Evolutionary conservation across 2,113 vertebrate genomes (phyloP), one percentile per base, ranked within the genome.

Genomic region (Morone chrysops): DNA sequence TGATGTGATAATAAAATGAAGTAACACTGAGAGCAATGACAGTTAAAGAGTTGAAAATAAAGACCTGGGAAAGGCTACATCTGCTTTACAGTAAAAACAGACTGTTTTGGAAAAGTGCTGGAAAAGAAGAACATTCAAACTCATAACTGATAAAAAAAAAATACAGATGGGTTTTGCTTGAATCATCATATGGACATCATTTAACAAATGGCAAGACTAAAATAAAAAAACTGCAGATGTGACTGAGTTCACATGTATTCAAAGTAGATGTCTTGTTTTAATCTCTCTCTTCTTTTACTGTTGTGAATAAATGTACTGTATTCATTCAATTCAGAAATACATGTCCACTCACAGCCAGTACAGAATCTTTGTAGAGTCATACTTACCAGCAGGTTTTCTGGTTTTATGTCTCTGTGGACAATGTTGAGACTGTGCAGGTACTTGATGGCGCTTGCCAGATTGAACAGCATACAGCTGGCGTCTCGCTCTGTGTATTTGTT

Each of bases 341-440:
- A 31, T 31, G 31, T 63, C 1, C 8, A 20, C 48, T 50, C 40
- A 56, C 20, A 22, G 56, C 6, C 40, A 41, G 12, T 20, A 13
- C 0, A 71, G 8, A 60, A 5, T 22, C 9, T 47, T 43, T 67
- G 8, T 47, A 56, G 17, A 41, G 5, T 38, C 20, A 36, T 4
- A 93, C 96, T 96, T 93, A 99, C 98, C 97, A 99, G 90, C 74
- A 99, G 95, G 87, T 99, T 99, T 90, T 99, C 98, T 0, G 98
- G 98, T 91, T 99, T 99, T 92, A 99, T 99, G 95, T 99, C 98
- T 36, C 98, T 96, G 90, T 99, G 98, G 61, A 99, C 98, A 11
- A 99, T 98, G 89, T 98, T 98, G 86, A 98, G 96, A 88, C 96
- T 95, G 87, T 99, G 98, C 89, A 99, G 96, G 92, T 99, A 99